phyloP scores from a whole-genome alignment of 92 coral and sea anemone genomes.

The Hydrozoanthus gracilis region DNA sequence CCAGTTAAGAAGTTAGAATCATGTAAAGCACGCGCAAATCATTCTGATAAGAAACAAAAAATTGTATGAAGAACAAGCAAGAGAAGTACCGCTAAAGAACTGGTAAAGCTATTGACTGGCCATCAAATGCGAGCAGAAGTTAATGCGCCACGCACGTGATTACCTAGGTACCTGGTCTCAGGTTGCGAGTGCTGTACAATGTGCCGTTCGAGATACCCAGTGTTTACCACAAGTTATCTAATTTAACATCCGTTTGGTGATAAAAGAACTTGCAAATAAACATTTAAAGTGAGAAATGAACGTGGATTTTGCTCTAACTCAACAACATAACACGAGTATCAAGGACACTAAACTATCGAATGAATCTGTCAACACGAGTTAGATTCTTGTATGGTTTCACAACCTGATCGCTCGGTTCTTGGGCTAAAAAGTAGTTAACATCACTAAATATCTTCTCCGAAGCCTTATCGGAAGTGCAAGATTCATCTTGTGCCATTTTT shows the following conservation, averaged over 20 bases:
- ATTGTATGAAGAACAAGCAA: too few relatives aligned
- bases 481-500: constrained; percentile 24
- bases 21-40: too few relatives aligned
- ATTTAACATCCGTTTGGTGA: background rate
- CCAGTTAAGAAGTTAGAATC: too few relatives aligned
- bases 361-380: background rate
- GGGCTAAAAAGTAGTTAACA: constrained; percentile 48
- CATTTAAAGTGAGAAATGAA: background rate
- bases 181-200: too few relatives aligned
- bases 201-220: background rate
- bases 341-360: background rate
- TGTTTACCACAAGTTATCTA: background rate
- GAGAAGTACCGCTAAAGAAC: too few relatives aligned
- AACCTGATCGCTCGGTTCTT: constrained; percentile 47
- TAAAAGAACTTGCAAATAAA: too few relatives aligned
- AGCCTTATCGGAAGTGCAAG: constrained; percentile 14
- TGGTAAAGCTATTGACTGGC: too few relatives aligned
- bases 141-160: too few relatives aligned
- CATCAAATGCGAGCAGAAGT: too few relatives aligned
- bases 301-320: background rate
- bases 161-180: too few relatives aligned
- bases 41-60: too few relatives aligned
- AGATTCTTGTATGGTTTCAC: background rate
- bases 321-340: background rate
- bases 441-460: constrained; percentile 18